phyloP scores from a whole-genome alignment of 2,113 vertebrate genomes.

The Budorcas taxicolor region DNA sequence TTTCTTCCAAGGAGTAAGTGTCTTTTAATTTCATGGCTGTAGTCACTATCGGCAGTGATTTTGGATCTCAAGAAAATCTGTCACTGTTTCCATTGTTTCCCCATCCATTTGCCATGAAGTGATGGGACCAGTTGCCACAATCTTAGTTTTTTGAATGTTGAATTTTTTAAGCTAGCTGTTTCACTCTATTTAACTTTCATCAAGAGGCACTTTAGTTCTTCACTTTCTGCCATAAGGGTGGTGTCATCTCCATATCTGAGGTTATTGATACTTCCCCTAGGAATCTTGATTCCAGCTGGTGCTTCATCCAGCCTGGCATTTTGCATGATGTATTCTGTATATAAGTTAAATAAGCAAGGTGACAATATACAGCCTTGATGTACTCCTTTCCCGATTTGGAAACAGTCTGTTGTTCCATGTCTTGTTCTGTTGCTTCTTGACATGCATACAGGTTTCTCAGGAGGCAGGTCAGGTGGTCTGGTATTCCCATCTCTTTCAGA shows the following conservation, averaged over 20 bases:
- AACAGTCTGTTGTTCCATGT: not conserved
- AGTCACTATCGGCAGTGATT: not conserved
- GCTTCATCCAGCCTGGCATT: not conserved
- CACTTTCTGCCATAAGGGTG: not conserved
- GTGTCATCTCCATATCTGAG: not conserved
- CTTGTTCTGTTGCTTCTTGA: not conserved
- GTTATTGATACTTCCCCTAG: not conserved
- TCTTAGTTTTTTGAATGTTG: not conserved
- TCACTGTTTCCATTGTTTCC: not conserved
- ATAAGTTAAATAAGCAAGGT: not conserved
- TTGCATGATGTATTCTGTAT: not conserved
- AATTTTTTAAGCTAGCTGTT: not conserved
- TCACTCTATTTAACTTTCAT: not conserved
- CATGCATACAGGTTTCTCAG: not conserved
- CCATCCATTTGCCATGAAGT: not conserved
- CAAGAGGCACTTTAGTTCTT: not conserved
- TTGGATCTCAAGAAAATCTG: not conserved
- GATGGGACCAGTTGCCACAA: not conserved
- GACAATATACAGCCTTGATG: not conserved
- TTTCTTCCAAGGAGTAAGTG: not conserved
- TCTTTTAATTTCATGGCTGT: not conserved
- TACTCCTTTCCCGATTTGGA: not conserved
- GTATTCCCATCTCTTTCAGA: not conserved
- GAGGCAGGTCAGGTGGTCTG: not conserved
- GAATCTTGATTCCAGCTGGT: not conserved